Percentiles rank a stretch among this genome's conserved stretches.
These are phyloP conservation scores for Tribolium freemani DNA, from an alignment of 2,888 invertebrate species.

Conservation along the genomic window DNA sequence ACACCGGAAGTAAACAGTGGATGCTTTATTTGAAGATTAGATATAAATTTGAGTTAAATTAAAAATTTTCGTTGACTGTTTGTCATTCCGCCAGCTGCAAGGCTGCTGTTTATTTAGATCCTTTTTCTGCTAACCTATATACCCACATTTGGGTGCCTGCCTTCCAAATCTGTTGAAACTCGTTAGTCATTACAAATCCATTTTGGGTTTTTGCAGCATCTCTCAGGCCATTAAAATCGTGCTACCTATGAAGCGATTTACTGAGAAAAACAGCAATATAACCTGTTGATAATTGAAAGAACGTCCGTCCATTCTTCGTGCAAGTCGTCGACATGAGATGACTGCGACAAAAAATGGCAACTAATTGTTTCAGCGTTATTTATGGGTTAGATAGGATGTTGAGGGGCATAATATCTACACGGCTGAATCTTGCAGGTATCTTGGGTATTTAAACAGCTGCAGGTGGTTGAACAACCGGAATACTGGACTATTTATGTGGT, in stretches of 20 bases:
- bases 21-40: too few species aligned
- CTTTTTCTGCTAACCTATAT: too few species aligned
- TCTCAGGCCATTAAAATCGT: neutral
- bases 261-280: slow-evolving; percentile 11
- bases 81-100: too few species aligned
- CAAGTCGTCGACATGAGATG: slow-evolving; percentile 20
- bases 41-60: too few species aligned
- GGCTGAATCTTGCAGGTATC: slow-evolving; percentile 37
- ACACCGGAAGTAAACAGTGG: too few species aligned
- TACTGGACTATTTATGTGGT: slow-evolving; percentile 48
- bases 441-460: slow-evolving; percentile 47
- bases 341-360: slow-evolving; percentile 18
- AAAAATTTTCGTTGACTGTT: too few species aligned
- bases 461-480: slow-evolving; percentile 52
- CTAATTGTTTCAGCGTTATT: slow-evolving; percentile 35
- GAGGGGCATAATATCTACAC: slow-evolving; percentile 26
- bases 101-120: too few species aligned
- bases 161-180: neutral
- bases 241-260: slow-evolving; percentile 15
- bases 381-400: slow-evolving; percentile 33
- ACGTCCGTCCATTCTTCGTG: slow-evolving; percentile 32
- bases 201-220: neutral
- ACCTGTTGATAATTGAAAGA: slow-evolving; percentile 29
- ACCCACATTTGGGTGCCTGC: neutral
- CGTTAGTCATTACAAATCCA: neutral